Percentiles rank a stretch among this genome's conserved stretches.
These are phyloP conservation scores for Clostera curtula DNA, from an alignment of 2,888 invertebrate genomes.

Conservation along the genomic window DNA sequence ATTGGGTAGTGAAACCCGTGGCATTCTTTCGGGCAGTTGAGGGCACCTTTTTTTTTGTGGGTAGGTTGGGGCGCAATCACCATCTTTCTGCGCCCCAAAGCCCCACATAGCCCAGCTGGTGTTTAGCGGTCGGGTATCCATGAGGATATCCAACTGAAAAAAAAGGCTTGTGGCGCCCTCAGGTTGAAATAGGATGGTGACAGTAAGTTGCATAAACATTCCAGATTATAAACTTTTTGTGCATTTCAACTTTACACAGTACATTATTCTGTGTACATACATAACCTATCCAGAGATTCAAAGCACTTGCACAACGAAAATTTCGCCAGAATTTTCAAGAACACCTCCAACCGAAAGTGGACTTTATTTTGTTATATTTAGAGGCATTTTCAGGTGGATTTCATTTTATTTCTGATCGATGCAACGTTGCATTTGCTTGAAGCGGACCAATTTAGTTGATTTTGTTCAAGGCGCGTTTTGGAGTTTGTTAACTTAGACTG, in stretches of 20 bases:
- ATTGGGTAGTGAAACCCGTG: too few species aligned
- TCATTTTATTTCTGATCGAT: slow-evolving; percentile 36
- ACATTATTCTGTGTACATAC: slow-evolving; percentile 40
- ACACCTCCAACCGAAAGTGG: slow-evolving; percentile 13
- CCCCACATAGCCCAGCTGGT: too few species aligned
- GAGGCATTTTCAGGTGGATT: slow-evolving; percentile 17
- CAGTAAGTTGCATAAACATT: too few species aligned
- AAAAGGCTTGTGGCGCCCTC: too few species aligned
- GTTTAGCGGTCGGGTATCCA: too few species aligned
- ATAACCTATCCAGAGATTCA: slow-evolving; percentile 49
- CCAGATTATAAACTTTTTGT: slow-evolving; percentile 31
- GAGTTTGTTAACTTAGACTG: slow-evolving; percentile 19
- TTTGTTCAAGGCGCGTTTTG: slow-evolving; percentile 40
- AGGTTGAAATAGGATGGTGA: too few species aligned
- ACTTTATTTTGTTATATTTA: slow-evolving; percentile 16
- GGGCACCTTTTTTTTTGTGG: too few species aligned
- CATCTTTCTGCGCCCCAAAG: too few species aligned
- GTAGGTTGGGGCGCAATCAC: too few species aligned
- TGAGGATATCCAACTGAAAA: too few species aligned
- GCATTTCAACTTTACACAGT: slow-evolving; percentile 35
- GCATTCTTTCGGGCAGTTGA: too few species aligned
- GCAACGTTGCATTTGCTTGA: slow-evolving; percentile 46
- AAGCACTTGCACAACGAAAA: slow-evolving; percentile 44
- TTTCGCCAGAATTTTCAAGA: slow-evolving; percentile 32
- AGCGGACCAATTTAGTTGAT: slow-evolving; percentile 56